Base-by-base conservation (phyloP, 1,140 invertebrate genomes). In the Euwallacea fornicatus region DNA sequence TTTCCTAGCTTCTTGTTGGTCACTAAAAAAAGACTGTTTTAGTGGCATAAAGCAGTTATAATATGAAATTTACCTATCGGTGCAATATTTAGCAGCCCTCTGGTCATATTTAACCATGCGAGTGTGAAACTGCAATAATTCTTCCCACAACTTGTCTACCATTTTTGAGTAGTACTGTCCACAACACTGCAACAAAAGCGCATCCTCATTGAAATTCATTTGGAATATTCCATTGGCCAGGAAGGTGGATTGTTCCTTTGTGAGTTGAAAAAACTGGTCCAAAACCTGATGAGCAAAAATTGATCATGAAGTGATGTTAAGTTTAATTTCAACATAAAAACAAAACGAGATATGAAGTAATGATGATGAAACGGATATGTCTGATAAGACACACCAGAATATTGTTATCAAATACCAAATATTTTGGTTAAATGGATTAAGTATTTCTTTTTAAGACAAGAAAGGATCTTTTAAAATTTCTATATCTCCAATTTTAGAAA, bases 161-260 rank as follows among this genome's bases (percentile, higher is more conserved):
- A 78, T 77, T 66, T 80, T 81, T 0, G 72, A 67, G 74, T 79
- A 81, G 13, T 79, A 69, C 16, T 70, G 60, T 41, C 73, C 69
- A 46, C 76, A 72, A 66, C 65, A 73, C 69, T 81, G 76, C n/a
- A 81, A 21, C 10, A 81, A 60, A 8, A 81, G 61, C 2, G 78
- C 78, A 15, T 76, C 77, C 71, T 80, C 78, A 41, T 76, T 76
- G 75, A 81, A 81, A 66, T 79, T 81, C 9, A 76, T 76, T 58
- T 75, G 77, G 58, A 77, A 76, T 41, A 80, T 76, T 8, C 79
- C 78, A 76, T 79, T 76, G 11, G 71, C 60, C 33, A 79, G 60
- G 64, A 74, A 80, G 6, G 69, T 67, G 42, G 75, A 64, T 59
- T 73, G 71, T 63, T 75, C 46, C 15, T 62, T 69, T 6, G 78